phyloP scores from a whole-genome alignment of 2,888 invertebrate species.

The Ernsta delagoae region DNA sequence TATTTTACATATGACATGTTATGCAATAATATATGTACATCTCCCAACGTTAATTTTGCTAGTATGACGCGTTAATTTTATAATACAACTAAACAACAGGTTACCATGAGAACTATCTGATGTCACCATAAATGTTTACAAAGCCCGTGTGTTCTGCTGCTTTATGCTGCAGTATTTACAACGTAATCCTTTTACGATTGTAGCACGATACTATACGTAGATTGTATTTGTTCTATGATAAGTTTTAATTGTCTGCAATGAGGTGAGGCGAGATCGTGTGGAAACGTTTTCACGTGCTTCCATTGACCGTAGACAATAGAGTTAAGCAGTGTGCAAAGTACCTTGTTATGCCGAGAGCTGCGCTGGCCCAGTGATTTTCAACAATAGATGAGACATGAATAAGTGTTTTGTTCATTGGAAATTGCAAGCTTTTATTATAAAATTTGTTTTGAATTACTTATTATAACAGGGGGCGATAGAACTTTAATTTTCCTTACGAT shows the following conservation, averaged over 20 bases:
- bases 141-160: background rate
- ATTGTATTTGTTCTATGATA: constrained; percentile 25
- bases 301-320: constrained; percentile 29
- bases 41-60: background rate
- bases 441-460: background rate
- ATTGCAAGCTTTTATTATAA: constrained; percentile 12
- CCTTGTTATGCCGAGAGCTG: constrained; percentile 21
- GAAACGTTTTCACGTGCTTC: constrained; percentile 27
- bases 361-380: constrained; percentile 18
- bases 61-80: too few relatives aligned
- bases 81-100: too few relatives aligned
- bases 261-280: constrained; percentile 18
- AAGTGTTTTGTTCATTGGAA: constrained; percentile 12
- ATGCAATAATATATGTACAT: too few relatives aligned
- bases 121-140: background rate
- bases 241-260: constrained; percentile 21
- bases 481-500: too few relatives aligned
- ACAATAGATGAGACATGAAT: constrained; percentile 19
- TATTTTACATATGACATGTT: too few relatives aligned
- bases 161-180: background rate
- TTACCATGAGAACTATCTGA: background rate
- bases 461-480: background rate
- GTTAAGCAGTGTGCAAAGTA: constrained; percentile 20
- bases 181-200: constrained; percentile 23
- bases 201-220: constrained; percentile 8